These are phyloP conservation scores for Anoplophora glabripennis DNA, from an alignment of 1,140 invertebrate species.

Conservation along the genomic window DNA sequence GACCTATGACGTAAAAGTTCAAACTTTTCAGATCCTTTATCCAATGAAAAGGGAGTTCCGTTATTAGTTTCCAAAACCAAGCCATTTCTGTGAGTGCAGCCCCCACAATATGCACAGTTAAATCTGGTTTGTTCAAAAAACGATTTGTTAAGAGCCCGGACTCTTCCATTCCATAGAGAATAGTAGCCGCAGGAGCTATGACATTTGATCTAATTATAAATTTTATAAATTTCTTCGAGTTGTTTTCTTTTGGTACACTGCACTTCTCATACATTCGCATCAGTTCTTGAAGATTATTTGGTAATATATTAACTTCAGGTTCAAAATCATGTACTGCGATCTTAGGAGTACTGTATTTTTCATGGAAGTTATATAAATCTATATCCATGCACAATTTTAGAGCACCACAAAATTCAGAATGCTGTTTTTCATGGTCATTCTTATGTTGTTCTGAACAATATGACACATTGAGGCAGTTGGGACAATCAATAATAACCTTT, in stretches of 20 bases:
- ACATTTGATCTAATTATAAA: conserved; percentile 13
- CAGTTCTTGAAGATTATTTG: conserved; percentile 3
- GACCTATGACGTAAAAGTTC: conserved; percentile 40
- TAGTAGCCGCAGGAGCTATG: conserved; percentile 31
- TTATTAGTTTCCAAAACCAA: conserved; percentile 35
- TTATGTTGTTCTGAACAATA: conserved; percentile 42
- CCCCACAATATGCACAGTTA: conserved; percentile 44
- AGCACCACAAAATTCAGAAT: conserved; percentile 34
- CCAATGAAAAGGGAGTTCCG: conserved; percentile 39
- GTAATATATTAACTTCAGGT: conserved; percentile 7
- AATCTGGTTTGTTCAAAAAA: conserved; percentile 17
- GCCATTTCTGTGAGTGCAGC: conserved; percentile 32
- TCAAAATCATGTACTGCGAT: conserved; percentile 2
- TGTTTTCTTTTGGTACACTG: not conserved
- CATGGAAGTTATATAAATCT: conserved; percentile 15
- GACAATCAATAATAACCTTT: conserved; percentile 32
- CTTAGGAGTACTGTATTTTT: not conserved
- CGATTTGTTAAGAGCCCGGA: conserved; percentile 23
- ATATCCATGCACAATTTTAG: conserved; percentile 35
- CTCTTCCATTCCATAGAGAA: conserved; percentile 37
- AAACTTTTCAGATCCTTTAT: conserved; percentile 34
- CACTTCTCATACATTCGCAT: conserved; percentile 2
- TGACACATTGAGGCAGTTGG: conserved; percentile 35
- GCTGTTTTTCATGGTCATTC: conserved; percentile 25
- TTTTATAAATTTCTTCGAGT: conserved; percentile 11